Conservation (phyloP, 2,113 vertebrate genomes). For the Oenanthe melanoleuca region DNA sequence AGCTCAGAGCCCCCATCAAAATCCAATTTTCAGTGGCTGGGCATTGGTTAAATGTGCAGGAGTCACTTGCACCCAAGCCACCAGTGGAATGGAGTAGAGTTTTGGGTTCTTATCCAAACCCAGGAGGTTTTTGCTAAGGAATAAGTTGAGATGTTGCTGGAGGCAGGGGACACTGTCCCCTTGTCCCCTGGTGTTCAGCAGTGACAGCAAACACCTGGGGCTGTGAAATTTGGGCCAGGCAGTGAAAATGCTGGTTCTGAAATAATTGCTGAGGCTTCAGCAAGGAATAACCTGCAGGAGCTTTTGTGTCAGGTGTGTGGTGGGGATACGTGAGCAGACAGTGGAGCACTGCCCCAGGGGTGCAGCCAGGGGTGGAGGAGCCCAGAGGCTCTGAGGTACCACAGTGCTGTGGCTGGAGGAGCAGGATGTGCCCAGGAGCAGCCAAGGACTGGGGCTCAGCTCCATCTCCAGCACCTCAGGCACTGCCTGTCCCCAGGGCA, state of each 20-base stretch:
- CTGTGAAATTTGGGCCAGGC: background rate
- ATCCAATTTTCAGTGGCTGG: background rate
- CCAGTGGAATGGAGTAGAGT: accelerated
- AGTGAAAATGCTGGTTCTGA: background rate
- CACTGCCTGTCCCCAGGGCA: accelerated
- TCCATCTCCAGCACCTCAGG: background rate
- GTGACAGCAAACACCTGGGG: background rate
- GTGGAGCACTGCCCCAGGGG: background rate
- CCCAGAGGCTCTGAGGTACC: background rate
- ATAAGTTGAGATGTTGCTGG: background rate
- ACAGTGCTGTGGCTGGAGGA: background rate
- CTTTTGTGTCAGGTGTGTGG: accelerated
- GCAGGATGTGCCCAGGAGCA: background rate
- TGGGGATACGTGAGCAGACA: background rate
- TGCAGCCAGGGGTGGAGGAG: background rate
- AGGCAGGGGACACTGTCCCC: background rate
- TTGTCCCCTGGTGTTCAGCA: background rate
- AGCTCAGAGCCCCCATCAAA: background rate
- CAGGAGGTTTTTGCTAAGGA: background rate
- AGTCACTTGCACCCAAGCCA: background rate
- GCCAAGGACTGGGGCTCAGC: background rate
- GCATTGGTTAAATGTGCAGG: background rate
- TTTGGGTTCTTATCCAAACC: background rate
- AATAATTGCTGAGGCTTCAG: background rate
- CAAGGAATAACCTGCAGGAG: background rate